phyloP scores from a whole-genome alignment of 1,140 invertebrate genomes.

The Cephus cinctus region DNA sequence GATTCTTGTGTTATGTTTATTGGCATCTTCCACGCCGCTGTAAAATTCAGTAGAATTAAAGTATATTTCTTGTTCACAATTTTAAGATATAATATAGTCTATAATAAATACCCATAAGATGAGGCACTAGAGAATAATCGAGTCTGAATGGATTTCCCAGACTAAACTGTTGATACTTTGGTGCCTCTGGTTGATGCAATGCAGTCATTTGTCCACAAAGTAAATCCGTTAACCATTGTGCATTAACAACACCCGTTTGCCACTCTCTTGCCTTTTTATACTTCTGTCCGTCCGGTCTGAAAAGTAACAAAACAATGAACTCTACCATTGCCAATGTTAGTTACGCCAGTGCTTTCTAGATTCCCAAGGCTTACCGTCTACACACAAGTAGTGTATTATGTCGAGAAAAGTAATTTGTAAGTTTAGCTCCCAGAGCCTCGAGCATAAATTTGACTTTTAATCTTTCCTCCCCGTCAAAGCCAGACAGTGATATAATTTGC shows the following conservation, averaged over 20 bases:
- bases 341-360: too few species aligned
- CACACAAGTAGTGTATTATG: conserved; percentile 74
- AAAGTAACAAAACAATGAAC: too few species aligned
- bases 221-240: conserved; percentile 91
- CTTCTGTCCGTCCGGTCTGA: conserved; percentile 81
- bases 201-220: conserved; percentile 85
- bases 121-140: conserved; percentile 81
- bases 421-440: conserved; percentile 80
- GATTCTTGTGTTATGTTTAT: conserved; percentile 86
- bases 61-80: conserved; percentile 6
- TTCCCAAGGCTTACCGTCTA: conserved; percentile 53
- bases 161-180: conserved; percentile 86
- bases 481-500: conserved; percentile 77
- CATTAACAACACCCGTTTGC: conserved; percentile 84
- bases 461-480: conserved; percentile 84
- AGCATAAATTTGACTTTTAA: conserved; percentile 80
- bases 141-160: conserved; percentile 79
- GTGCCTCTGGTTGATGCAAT: conserved; percentile 76
- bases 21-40: conserved; percentile 89
- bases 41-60: conserved; percentile 25
- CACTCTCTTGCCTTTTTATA: conserved; percentile 89
- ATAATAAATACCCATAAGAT: conserved; percentile 78
- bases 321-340: too few species aligned
- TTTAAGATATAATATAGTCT: background rate
- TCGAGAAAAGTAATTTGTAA: conserved; percentile 71